Evolutionary conservation across 2,888 invertebrate species (phyloP).

Genomic region (Nebria salina): DNA sequence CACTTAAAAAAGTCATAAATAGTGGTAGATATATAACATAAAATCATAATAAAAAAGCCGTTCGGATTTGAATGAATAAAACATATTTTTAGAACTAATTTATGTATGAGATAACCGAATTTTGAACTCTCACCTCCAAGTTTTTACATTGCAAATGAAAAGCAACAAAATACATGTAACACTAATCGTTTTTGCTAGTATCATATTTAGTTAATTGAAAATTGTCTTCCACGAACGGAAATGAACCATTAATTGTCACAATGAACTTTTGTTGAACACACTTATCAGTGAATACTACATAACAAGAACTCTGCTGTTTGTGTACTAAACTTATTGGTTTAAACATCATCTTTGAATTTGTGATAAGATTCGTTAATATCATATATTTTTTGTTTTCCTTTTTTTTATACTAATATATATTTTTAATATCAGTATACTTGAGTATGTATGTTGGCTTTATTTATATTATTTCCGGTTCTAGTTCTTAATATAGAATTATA

Average conservation of each 20-base stretch:
- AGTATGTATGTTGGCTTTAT: no score
- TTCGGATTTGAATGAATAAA: not conserved
- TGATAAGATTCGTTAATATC: not conserved
- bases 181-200: not conserved
- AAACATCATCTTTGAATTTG: not conserved
- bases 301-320: not conserved
- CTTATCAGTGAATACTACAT: not conserved
- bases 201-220: not conserved
- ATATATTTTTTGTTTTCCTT: not conserved
- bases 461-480: no score
- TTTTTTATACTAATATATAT: not conserved
- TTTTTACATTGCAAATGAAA: not conserved
- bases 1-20: no score
- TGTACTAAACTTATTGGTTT: not conserved
- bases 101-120: not conserved
- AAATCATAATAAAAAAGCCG: not conserved
- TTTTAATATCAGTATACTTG: no score
- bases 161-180: not conserved
- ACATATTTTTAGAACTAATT: not conserved
- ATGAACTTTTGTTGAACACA: not conserved
- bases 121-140: not conserved
- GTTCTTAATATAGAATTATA: no score
- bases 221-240: not conserved
- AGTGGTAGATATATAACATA: no score
- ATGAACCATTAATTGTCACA: not conserved